Percentiles rank a stretch among this genome's conserved stretches.
These are phyloP conservation scores for Tortrix viridana DNA, from an alignment of 2,888 invertebrate species.

Conservation along the genomic window DNA sequence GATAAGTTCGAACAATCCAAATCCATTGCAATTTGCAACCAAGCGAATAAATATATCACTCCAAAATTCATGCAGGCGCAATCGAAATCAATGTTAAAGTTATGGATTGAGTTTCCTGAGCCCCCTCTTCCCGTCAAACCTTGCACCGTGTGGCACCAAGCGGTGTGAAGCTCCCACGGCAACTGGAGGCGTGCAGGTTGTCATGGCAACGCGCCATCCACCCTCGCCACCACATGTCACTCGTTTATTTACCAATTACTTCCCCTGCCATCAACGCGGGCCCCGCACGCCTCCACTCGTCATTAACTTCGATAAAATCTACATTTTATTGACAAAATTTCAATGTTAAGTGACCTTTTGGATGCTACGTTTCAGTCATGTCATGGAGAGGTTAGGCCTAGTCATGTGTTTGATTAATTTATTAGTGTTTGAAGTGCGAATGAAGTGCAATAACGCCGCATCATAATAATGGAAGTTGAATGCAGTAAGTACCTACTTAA, in stretches of 20 bases:
- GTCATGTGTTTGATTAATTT: slow-evolving; percentile 10
- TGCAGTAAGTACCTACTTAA: too few species aligned
- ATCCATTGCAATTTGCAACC: too few species aligned
- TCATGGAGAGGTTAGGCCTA: slow-evolving; percentile 22
- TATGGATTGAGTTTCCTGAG: slow-evolving; percentile 46
- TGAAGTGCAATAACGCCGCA: slow-evolving; percentile 9
- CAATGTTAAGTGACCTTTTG: slow-evolving; percentile 46
- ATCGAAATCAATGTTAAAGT: slow-evolving; percentile 9
- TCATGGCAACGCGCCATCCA: slow-evolving; percentile 57
- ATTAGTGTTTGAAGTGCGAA: not conserved
- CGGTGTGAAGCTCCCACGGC: slow-evolving; percentile 49
- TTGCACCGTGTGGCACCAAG: slow-evolving; percentile 61
- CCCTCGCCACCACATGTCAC: slow-evolving; percentile 47
- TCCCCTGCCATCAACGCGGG: slow-evolving; percentile 55
- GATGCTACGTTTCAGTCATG: slow-evolving; percentile 15
- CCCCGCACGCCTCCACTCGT: slow-evolving; percentile 50
- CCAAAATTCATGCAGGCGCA: not conserved
- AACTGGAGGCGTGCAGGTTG: slow-evolving; percentile 60
- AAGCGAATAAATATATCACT: too few species aligned
- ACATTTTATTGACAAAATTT: slow-evolving; percentile 27
- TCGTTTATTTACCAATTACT: slow-evolving; percentile 71
- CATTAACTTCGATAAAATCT: slow-evolving; percentile 40
- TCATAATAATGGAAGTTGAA: too few species aligned
- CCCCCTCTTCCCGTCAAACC: slow-evolving; percentile 47
- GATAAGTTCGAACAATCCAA: too few species aligned